phyloP scores from a whole-genome alignment of 2,888 invertebrate genomes.

The Dicyrtoma fusca region DNA sequence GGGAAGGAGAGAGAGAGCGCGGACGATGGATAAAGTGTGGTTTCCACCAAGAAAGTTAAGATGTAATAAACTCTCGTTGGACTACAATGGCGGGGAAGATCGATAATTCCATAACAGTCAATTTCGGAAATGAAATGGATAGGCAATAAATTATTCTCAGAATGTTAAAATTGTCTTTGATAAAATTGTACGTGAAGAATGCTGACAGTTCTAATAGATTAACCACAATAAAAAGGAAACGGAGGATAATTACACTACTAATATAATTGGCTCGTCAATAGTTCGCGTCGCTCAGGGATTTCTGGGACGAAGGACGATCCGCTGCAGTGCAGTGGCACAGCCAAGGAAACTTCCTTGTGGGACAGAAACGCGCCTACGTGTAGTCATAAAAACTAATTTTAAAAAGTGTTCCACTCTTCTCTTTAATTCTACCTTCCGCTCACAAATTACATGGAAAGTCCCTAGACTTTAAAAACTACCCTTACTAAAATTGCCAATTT shows the following conservation, averaged over 20 bases:
- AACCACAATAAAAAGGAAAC: neutral
- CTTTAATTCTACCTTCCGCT: too few species aligned
- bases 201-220: neutral
- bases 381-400: too few species aligned
- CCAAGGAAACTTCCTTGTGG: too few species aligned
- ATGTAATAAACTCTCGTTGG: neutral
- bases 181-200: neutral
- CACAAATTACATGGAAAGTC: too few species aligned
- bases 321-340: too few species aligned
- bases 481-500: too few species aligned
- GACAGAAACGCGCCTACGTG: too few species aligned
- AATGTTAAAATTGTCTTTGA: constrained; percentile 12
- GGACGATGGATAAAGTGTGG: neutral
- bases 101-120: constrained; percentile 18
- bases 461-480: too few species aligned
- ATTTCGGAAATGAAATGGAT: constrained; percentile 13
- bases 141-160: constrained; percentile 12
- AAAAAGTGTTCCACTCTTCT: too few species aligned
- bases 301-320: too few species aligned
- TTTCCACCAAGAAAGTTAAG: too few species aligned
- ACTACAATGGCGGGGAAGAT: constrained; percentile 2
- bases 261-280: neutral
- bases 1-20: neutral
- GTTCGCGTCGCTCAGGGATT: too few species aligned
- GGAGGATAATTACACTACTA: constrained; percentile 9